phyloP scores from a whole-genome alignment of 1,140 invertebrate genomes.

The Palaemon carinicauda region DNA sequence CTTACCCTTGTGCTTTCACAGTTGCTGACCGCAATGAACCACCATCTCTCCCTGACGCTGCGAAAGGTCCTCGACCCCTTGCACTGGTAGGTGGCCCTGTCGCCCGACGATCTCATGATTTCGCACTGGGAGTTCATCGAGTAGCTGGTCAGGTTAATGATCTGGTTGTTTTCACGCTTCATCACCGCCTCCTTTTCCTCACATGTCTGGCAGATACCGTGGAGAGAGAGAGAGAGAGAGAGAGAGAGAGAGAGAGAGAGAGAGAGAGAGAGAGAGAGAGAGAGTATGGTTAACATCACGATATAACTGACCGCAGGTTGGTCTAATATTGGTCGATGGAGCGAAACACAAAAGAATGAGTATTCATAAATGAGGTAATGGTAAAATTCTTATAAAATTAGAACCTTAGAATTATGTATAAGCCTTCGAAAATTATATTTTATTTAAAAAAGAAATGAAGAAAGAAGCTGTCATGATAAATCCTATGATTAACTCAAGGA shows the following conservation, averaged over 20 bases:
- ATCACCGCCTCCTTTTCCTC: slow-evolving; percentile 49
- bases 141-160: slow-evolving; percentile 75
- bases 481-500: too few species aligned
- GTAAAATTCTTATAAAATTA: too few species aligned
- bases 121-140: slow-evolving; percentile 67
- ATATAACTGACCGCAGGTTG: too few species aligned
- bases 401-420: too few species aligned
- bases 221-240: not conserved
- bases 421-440: too few species aligned
- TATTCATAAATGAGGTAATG: too few species aligned
- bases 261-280: not conserved
- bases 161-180: slow-evolving; percentile 75
- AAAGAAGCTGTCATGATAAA: too few species aligned
- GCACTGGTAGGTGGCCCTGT: slow-evolving; percentile 66
- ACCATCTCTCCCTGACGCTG: slow-evolving; percentile 78
- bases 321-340: too few species aligned
- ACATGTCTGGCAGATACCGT: slow-evolving; percentile 34
- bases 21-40: slow-evolving; percentile 79
- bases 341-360: too few species aligned
- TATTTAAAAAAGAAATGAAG: too few species aligned
- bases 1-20: slow-evolving; percentile 72
- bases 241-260: not conserved
- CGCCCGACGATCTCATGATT: slow-evolving; percentile 56
- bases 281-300: too few species aligned
- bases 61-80: slow-evolving; percentile 72